These are phyloP conservation scores for Clangula hyemalis DNA, from an alignment of 2,797 vertebrate species.

Conservation along the genomic window DNA sequence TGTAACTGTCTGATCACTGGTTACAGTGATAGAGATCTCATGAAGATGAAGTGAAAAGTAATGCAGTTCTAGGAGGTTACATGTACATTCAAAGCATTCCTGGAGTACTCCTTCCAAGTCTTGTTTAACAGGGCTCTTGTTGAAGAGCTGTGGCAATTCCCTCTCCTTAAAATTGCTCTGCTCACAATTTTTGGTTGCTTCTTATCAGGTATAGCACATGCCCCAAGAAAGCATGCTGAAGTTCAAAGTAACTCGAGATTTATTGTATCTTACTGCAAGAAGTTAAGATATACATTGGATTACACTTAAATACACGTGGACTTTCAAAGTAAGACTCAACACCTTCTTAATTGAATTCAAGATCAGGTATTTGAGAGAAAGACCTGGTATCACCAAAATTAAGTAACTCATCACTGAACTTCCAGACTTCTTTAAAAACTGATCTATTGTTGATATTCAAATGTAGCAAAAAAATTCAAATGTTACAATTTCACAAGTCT, in stretches of 20 bases:
- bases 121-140: neutral
- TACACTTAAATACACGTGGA: accelerated
- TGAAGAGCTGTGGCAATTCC: neutral
- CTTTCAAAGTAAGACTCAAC: neutral
- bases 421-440: neutral
- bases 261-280: neutral
- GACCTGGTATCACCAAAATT: neutral
- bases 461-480: neutral
- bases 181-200: neutral
- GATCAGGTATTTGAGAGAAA: neutral
- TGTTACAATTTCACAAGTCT: neutral
- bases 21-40: neutral
- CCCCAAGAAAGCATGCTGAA: neutral
- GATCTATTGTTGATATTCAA: neutral
- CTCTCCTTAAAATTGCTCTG: neutral
- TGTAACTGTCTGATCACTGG: neutral
- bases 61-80: neutral
- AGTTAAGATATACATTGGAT: neutral
- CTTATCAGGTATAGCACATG: neutral
- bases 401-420: neutral
- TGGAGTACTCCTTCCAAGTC: neutral
- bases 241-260: neutral
- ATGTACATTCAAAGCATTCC: neutral
- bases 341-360: neutral
- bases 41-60: neutral